phyloP scores from a whole-genome alignment of 2,113 vertebrate genomes.

The Hyperopisus bebe region DNA sequence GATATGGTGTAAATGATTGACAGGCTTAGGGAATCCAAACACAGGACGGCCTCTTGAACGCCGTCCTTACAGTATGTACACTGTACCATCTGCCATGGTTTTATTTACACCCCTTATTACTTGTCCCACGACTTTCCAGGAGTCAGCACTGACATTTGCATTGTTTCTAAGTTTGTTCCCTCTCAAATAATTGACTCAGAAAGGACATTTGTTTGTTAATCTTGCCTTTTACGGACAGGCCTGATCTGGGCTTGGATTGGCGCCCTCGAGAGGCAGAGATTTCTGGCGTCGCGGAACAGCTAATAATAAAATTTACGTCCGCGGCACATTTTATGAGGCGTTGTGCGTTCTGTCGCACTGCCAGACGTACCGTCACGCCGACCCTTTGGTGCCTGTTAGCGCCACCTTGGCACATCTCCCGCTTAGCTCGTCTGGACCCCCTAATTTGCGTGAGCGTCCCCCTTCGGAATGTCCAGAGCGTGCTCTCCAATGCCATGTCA shows the following conservation, averaged over 20 bases:
- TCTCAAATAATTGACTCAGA: background rate
- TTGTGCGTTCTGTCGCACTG: too few relatives aligned
- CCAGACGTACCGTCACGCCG: background rate
- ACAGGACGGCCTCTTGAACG: background rate
- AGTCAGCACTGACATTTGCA: background rate
- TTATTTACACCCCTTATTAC: background rate
- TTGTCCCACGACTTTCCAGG: background rate
- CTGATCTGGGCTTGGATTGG: background rate
- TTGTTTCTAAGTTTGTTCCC: background rate
- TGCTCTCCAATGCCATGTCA: slow-evolving; percentile 16
- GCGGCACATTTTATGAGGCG: background rate
- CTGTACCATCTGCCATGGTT: background rate
- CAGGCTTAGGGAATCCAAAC: background rate
- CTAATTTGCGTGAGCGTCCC: background rate
- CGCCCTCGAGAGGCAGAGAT: background rate
- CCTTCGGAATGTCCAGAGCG: background rate
- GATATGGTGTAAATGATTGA: background rate
- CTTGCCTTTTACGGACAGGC: background rate
- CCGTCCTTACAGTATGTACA: background rate
- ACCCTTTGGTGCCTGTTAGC: background rate
- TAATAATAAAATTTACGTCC: background rate
- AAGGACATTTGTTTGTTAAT: background rate
- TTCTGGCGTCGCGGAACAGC: background rate
- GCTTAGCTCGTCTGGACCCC: background rate
- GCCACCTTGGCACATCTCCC: background rate